A percentile compares a stretch with the other conserved stretches of the same genome.
These are phyloP conservation scores for Oophaga sylvatica DNA, from an alignment of 2,797 vertebrate species.

Conservation along the genomic window DNA sequence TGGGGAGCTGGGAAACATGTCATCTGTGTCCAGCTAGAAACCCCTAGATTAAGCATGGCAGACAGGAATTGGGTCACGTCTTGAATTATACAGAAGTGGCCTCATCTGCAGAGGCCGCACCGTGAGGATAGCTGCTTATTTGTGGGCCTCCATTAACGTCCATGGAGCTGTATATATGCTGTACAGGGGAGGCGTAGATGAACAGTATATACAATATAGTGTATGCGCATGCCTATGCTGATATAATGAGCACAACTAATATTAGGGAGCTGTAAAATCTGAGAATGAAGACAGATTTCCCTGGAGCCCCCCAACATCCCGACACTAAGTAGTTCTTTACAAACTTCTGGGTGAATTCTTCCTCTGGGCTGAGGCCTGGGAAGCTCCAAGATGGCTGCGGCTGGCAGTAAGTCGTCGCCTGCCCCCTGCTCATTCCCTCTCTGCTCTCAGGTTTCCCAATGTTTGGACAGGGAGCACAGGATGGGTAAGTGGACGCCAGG, in stretches of 20 bases:
- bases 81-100: neutral
- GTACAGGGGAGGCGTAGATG: too few relatives aligned
- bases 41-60: neutral
- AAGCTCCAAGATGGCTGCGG: neutral
- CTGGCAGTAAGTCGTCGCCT: neutral
- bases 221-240: too few relatives aligned
- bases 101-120: neutral
- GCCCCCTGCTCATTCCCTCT: neutral
- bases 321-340: neutral
- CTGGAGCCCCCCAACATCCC: neutral
- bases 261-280: too few relatives aligned
- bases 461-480: slow-evolving; percentile 50
- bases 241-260: too few relatives aligned
- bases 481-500: slow-evolving; percentile 24
- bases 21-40: neutral
- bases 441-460: slow-evolving; percentile 40
- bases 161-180: too few relatives aligned
- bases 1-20: neutral
- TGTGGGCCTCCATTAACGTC: too few relatives aligned
- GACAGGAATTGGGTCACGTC: slow-evolving; percentile 12
- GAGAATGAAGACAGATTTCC: too few relatives aligned
- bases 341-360: neutral
- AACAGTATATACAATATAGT: too few relatives aligned
- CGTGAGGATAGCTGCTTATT: neutral
- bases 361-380: neutral